Conservation (phyloP, 2,113 vertebrate genomes). For the Tringa solitaria region DNA sequence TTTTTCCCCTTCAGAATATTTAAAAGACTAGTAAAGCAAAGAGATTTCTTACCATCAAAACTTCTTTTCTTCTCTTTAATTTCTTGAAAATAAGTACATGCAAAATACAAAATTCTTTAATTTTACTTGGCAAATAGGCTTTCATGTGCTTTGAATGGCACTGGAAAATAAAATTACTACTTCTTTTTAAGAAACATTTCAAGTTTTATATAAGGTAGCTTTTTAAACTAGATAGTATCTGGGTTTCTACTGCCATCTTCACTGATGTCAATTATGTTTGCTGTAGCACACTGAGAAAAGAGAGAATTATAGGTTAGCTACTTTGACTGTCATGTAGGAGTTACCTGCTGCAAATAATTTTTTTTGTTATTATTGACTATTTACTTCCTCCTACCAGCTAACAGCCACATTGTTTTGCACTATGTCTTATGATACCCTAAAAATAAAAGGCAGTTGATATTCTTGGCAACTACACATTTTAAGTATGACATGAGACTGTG, state of each 20-base stretch:
- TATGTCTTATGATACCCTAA: not conserved
- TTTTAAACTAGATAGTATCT: slow-evolving; percentile 18
- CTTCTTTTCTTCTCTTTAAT: not conserved
- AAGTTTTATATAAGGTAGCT: slow-evolving; percentile 31
- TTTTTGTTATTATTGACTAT: not conserved
- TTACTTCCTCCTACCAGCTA: not conserved
- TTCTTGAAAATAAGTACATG: slow-evolving; percentile 41
- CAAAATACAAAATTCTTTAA: not conserved
- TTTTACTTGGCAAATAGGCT: slow-evolving; percentile 32
- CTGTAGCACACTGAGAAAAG: not conserved
- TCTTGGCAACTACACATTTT: not conserved
- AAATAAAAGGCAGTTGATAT: not conserved
- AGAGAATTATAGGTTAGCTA: not conserved
- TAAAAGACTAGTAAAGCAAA: not conserved
- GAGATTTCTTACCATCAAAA: not conserved
- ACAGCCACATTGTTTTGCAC: not conserved
- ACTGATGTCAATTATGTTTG: not conserved
- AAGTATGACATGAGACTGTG: not conserved
- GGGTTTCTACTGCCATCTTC: not conserved
- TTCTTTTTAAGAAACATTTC: slow-evolving; percentile 46
- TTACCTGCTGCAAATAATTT: not conserved
- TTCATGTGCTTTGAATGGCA: slow-evolving; percentile 53
- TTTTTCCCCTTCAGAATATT: not conserved
- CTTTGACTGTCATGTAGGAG: not conserved
- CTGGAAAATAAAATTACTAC: slow-evolving; percentile 30